phyloP scores from a whole-genome alignment of 2,888 invertebrate genomes.

The Melanotus villosus region DNA sequence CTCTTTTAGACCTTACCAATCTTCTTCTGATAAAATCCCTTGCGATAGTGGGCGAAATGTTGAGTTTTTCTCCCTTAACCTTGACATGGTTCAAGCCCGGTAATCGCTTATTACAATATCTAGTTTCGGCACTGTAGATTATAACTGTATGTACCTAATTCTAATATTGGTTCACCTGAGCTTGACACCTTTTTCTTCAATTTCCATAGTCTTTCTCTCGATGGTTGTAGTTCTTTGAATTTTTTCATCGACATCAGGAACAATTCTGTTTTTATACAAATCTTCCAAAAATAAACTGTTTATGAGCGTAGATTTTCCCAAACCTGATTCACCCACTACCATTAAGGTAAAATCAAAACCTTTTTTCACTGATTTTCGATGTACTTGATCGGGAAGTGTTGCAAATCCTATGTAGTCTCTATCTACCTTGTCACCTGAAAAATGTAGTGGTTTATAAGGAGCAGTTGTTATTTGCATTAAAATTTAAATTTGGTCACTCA shows the following conservation, averaged over 20 bases:
- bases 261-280: conserved; percentile 88
- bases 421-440: conserved; percentile 65
- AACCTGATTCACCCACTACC: conserved; percentile 95
- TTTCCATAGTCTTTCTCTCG: conserved; percentile 91
- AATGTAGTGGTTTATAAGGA: too few relatives aligned
- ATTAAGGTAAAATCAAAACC: conserved; percentile 97
- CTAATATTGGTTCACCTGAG: conserved; percentile 70
- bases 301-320: conserved; percentile 95
- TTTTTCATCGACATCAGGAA: conserved; percentile 75
- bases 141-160: too few relatives aligned
- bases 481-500: too few relatives aligned
- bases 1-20: too few relatives aligned
- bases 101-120: too few relatives aligned
- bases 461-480: too few relatives aligned
- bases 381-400: conserved; percentile 95
- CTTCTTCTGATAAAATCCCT: too few relatives aligned
- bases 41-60: too few relatives aligned
- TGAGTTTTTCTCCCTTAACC: too few relatives aligned
- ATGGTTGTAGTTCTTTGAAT: conserved; percentile 80
- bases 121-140: too few relatives aligned
- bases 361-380: conserved; percentile 95
- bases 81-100: too few relatives aligned
- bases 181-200: conserved; percentile 94
- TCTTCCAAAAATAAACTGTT: conserved; percentile 96
- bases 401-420: conserved; percentile 95